phyloP scores from a whole-genome alignment of 2,888 invertebrate genomes.

The Macrophya annulata region DNA sequence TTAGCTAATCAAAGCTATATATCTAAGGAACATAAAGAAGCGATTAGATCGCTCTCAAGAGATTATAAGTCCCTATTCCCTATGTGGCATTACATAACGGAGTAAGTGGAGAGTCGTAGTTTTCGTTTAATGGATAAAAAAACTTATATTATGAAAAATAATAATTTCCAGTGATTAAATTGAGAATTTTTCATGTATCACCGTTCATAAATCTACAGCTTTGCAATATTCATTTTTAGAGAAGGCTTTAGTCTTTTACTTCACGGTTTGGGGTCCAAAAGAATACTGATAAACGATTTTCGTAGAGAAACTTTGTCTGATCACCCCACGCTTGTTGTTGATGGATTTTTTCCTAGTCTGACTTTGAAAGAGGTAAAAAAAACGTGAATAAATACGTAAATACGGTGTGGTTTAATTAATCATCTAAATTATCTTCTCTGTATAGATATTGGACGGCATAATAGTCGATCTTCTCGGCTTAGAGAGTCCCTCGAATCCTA shows the following conservation, averaged over 20 bases:
- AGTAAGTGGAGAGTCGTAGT: conserved; percentile 70
- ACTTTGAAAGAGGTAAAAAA: conserved; percentile 88
- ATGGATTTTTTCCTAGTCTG: conserved; percentile 96
- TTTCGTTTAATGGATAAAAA: neutral
- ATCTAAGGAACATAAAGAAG: conserved; percentile 83
- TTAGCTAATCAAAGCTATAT: conserved; percentile 80
- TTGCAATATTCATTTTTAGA: conserved; percentile 80
- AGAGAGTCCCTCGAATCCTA: conserved; percentile 83
- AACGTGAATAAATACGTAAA: neutral
- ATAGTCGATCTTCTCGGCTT: conserved; percentile 86
- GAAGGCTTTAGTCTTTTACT: conserved; percentile 93
- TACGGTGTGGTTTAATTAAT: neutral
- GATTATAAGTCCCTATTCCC: conserved; percentile 84
- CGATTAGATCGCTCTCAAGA: conserved; percentile 82
- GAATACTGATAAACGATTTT: conserved; percentile 88
- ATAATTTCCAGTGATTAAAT: neutral
- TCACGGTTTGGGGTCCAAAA: conserved; percentile 96
- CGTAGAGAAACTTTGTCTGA: conserved; percentile 83
- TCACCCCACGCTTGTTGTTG: conserved; percentile 89
- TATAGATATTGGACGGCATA: conserved; percentile 87
- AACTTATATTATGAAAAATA: too few species aligned
- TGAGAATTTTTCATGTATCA: neutral
- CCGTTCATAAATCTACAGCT: conserved; percentile 56
- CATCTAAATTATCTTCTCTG: conserved; percentile 58
- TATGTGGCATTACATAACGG: conserved; percentile 86